Evolutionary conservation across 2,797 vertebrate species (phyloP).

Genomic region (Cottoperca gobio): DNA sequence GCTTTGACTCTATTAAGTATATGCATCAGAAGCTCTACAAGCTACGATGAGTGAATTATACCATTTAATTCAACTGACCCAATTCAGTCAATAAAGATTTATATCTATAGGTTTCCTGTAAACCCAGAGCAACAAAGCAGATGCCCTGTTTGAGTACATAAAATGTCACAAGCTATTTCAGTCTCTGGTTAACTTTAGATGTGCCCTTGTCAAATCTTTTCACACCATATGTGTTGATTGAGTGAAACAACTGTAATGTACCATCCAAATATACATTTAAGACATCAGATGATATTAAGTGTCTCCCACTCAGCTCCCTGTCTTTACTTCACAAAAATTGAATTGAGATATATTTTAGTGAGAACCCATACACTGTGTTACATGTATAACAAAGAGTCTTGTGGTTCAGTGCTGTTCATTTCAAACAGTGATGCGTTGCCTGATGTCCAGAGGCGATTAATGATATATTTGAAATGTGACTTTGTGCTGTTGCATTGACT

Average conservation of each 20-base stretch:
- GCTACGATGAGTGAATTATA: slow-evolving; percentile 1
- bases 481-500: not conserved
- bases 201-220: slow-evolving; percentile 35
- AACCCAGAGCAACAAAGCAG: not conserved
- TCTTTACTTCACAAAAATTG: not conserved
- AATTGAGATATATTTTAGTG: not conserved
- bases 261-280: slow-evolving; percentile 11
- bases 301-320: not conserved
- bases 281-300: not conserved
- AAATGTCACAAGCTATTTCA: slow-evolving; percentile 26
- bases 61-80: not conserved
- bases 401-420: not conserved
- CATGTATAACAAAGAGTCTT: not conserved
- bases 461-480: not conserved
- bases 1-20: not conserved
- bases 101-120: slow-evolving; percentile 10
- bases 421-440: not conserved
- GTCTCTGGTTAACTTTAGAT: slow-evolving; percentile 33
- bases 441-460: not conserved
- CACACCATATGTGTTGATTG: slow-evolving; percentile 19
- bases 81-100: slow-evolving; percentile 1
- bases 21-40: not conserved
- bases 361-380: not conserved
- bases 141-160: not conserved
- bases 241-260: slow-evolving; percentile 24